Conservation (phyloP, 2,113 vertebrate species). For the Mola mola region DNA sequence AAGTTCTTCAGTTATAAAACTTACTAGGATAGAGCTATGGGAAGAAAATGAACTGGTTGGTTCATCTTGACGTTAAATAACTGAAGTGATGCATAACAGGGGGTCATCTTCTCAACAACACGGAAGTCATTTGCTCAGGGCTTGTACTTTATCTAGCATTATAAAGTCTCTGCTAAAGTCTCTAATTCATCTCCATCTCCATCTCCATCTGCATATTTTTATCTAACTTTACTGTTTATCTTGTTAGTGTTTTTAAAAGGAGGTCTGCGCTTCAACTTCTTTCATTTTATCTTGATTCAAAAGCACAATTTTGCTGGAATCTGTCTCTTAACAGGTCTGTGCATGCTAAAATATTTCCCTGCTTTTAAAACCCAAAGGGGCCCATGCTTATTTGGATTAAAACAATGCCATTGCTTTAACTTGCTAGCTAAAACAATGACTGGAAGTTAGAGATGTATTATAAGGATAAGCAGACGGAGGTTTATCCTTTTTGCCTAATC, state of each 20-base stretch:
- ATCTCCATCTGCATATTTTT: slow-evolving; percentile 8
- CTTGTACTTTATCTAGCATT: too few relatives aligned
- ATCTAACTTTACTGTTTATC: not conserved
- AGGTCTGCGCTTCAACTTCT: slow-evolving; percentile 2
- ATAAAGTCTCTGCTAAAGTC: too few relatives aligned
- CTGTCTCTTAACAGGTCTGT: slow-evolving; percentile 9
- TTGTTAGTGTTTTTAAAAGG: slow-evolving; percentile 14
- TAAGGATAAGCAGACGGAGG: slow-evolving; percentile 47
- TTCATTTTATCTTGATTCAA: slow-evolving; percentile 15
- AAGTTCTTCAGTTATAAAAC: not conserved
- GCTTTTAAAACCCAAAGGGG: slow-evolving; percentile 12
- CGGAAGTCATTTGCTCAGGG: slow-evolving; percentile 12
- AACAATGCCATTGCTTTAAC: slow-evolving; percentile 58
- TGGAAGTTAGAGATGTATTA: slow-evolving; percentile 44
- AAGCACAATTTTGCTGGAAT: slow-evolving; percentile 1
- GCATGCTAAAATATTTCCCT: slow-evolving; percentile 14
- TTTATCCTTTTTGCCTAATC: slow-evolving; percentile 59
- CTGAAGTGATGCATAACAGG: slow-evolving; percentile 18
- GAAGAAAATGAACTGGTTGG: slow-evolving; percentile 11
- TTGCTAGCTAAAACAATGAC: slow-evolving; percentile 40
- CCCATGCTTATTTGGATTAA: slow-evolving; percentile 57
- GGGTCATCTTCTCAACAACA: slow-evolving; percentile 31
- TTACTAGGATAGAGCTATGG: slow-evolving; percentile 1
- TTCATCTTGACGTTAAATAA: slow-evolving; percentile 24
- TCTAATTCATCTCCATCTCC: too few relatives aligned